Evolutionary conservation across 2,888 invertebrate genomes (phyloP).

Genomic region (Athetis lepigone): DNA sequence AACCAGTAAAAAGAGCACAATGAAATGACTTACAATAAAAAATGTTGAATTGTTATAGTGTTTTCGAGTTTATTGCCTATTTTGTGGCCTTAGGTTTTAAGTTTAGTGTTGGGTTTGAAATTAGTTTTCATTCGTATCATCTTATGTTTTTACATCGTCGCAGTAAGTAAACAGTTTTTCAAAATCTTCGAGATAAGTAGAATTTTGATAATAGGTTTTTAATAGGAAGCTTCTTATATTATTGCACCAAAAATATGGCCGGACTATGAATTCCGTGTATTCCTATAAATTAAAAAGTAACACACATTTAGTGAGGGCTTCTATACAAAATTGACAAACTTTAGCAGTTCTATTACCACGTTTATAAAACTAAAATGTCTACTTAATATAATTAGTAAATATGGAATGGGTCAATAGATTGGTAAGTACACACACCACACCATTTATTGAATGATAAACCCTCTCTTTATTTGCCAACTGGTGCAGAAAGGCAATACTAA

Average conservation of each 20-base stretch:
- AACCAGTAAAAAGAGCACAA: conserved; percentile 69
- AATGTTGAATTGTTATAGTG: conserved; percentile 64
- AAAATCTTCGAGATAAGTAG: not conserved
- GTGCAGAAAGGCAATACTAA: conserved; percentile 20
- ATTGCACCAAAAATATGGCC: too few species aligned
- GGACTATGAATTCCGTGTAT: too few species aligned
- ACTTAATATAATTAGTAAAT: too few species aligned
- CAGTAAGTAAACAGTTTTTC: not conserved
- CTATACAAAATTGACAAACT: too few species aligned
- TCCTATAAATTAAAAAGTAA: too few species aligned
- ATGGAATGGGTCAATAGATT: too few species aligned
- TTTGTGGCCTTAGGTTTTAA: conserved; percentile 50
- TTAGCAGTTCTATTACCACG: too few species aligned
- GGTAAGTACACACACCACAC: too few species aligned
- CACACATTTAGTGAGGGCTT: too few species aligned
- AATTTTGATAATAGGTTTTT: not conserved
- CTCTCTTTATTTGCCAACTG: conserved; percentile 21
- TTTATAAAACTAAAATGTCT: too few species aligned
- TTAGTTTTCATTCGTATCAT: not conserved
- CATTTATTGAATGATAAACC: not conserved
- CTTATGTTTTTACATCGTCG: not conserved
- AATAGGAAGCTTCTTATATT: too few species aligned
- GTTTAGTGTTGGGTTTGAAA: conserved; percentile 37
- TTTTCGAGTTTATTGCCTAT: conserved; percentile 60
- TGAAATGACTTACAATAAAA: conserved; percentile 70